Evolutionary conservation across 35 echinoderm and acorn worm genomes (phyloP), one percentile per base, ranked within the genome.

Genomic region (Holothuria glaberrima): DNA sequence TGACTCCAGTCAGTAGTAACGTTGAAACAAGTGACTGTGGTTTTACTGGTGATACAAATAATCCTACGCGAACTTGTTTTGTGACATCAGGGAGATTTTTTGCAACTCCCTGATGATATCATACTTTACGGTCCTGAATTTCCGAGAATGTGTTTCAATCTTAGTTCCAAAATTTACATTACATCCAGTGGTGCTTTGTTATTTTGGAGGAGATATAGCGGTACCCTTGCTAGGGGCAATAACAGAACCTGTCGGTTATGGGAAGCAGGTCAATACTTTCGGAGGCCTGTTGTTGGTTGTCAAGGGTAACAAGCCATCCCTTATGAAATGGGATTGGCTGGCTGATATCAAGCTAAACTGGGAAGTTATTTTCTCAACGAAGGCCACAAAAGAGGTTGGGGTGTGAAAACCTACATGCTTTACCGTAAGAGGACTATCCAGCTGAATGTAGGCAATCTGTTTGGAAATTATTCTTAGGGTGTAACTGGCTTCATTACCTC

Each of bases 151-250:
- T 52, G 24, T 82, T 28, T 44, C 10, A 22, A 26, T 58, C 30
- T 14, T 82, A 57, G 78, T 18, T 82, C 18, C 16, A 60, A 82
- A 57, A 82, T 82, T n/a, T 58, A 5, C 27, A 4, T 82, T 82
- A 19, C 78, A 60, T 30, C 19, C 1, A 22, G 54, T 82, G 50
- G 78, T 86, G 28, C 83, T 44, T 2, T 66, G 83, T 66, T 86
- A 86, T 68, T 86, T 0, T 63, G 63, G 83, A 29, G 83, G 62
- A 29, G 83, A 66, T n/a, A n/a, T n/a, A n/a, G n/a, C n/a, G 32
- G 83, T 86, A 13, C 83, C 83, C 16, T 12, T 86, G 5, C 30
- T 86, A 9, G 83, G 59, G 58, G 58, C 83, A 2, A 86, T 86
- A 16, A 66, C 83, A 25, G 59, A 66, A 45, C 83, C 83, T 21